Base-by-base conservation (phyloP, 1,140 invertebrate genomes). In the Scylla paramamosain region DNA sequence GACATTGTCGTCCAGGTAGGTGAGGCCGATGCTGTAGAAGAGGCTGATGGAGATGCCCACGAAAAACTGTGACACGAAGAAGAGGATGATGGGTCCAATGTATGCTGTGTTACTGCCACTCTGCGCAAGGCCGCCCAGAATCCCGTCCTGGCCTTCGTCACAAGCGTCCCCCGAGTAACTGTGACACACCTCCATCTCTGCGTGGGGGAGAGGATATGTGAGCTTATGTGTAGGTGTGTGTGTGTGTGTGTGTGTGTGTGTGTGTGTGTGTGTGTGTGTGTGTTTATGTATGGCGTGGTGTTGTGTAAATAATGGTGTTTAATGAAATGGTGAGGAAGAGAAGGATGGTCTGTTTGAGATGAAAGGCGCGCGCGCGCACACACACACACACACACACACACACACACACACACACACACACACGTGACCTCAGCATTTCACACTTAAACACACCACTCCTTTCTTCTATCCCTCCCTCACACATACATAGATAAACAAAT, bases 1-100 rank as follows among this genome's bases (percentile, higher is more conserved):
- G 0, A 98, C 98, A 96, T 98, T 98, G 94, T 98, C 98, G 96
- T 98, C 98, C 91, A 98, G 96, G 96, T 98, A 98, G n/a, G 98
- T 98, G 0, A 98, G 97, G 4, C 98, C 98, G 8, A 98, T 97
- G 0, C 97, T 98, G 94, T 98, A 98, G 96, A 98, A 98, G 0
- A 98, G 96, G 0, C 97, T 98, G 14, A 97, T 97, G 31, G 98
- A 98, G 28, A 98, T 97, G 1, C 98, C 98, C 0, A 98, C 98
- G 77, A 98, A 97, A 28, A 98, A 97, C 96, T 98, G 98, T 0
- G 98, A 98, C 10, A 97, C 96, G 96, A 98, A 98, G 4, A 98
- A 97, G 25, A 98, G 96, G 7, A 98, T 96, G n/a, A 98, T 96
- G 0, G 98, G 96, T n/a, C 95, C 96, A 20, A 93, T 88, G 48